phyloP scores from a whole-genome alignment of 1,140 invertebrate species.

The Caenorhabditis remanei region DNA sequence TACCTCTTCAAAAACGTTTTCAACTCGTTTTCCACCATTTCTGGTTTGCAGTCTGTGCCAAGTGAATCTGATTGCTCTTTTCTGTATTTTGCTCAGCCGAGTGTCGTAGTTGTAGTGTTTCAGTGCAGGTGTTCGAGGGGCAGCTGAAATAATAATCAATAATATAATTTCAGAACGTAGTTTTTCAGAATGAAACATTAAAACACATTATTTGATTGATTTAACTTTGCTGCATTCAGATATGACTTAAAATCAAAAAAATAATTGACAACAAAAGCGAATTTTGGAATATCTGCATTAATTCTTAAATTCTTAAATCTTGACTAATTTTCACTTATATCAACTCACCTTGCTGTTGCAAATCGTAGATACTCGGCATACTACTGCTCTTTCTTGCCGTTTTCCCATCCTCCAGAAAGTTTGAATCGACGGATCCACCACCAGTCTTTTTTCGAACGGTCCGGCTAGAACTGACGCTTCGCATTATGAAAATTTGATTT shows the following conservation, averaged over 20 bases:
- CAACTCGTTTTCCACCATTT: conserved; percentile 77
- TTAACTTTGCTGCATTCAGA: too few relatives aligned
- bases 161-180: too few relatives aligned
- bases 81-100: conserved; percentile 76
- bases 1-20: conserved; percentile 77
- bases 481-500: conserved; percentile 47
- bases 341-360: conserved; percentile 44
- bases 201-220: too few relatives aligned
- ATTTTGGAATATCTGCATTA: too few relatives aligned
- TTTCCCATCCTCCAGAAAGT: conserved; percentile 40
- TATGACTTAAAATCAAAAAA: too few relatives aligned
- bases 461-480: conserved; percentile 29
- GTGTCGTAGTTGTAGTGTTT: conserved; percentile 76
- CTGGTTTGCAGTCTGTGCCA: conserved; percentile 77
- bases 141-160: neutral
- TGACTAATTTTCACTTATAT: too few relatives aligned
- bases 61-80: conserved; percentile 75
- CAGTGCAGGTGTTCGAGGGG: conserved; percentile 16
- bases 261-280: too few relatives aligned
- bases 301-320: too few relatives aligned
- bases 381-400: conserved; percentile 58
- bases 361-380: conserved; percentile 64
- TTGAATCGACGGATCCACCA: conserved; percentile 52
- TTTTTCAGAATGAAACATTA: too few relatives aligned
- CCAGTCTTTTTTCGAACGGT: conserved; percentile 54